A percentile compares a stretch with the other conserved stretches of the same genome.
Evolutionary conservation across 2,113 vertebrate genomes (phyloP).

Genomic region (Hippocampus comes): DNA sequence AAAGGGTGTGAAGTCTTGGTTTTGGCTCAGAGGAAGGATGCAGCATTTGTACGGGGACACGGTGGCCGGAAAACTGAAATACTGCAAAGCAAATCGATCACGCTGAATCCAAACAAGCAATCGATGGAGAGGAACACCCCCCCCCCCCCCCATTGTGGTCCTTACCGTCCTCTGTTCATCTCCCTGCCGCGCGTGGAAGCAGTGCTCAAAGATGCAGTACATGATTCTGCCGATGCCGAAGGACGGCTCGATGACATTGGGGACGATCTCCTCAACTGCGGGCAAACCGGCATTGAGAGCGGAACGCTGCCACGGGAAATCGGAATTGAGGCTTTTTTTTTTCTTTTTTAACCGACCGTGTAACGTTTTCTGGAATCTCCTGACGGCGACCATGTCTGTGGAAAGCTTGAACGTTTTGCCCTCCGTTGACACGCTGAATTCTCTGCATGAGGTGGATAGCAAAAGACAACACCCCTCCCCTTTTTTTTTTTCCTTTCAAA

Average conservation of each 20-base stretch:
- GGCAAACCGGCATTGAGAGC: background rate
- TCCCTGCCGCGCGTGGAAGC: constrained; percentile 82
- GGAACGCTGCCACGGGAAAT: background rate
- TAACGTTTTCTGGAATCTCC: constrained; percentile 89
- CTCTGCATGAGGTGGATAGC: constrained; percentile 58
- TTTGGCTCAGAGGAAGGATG: constrained; percentile 89
- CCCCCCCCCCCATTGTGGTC: background rate
- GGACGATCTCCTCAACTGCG: constrained; percentile 89
- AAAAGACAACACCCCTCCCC: background rate
- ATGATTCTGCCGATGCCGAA: constrained; percentile 93
- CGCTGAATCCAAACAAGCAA: background rate
- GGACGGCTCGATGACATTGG: constrained; percentile 91
- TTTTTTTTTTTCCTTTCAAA: too few relatives aligned
- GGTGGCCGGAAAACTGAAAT: constrained; percentile 88
- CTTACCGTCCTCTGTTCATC: constrained; percentile 90
- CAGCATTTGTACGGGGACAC: constrained; percentile 91
- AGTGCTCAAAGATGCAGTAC: constrained; percentile 93
- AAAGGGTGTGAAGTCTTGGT: constrained; percentile 89
- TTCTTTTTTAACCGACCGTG: constrained; percentile 71
- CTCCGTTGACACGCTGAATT: constrained; percentile 85
- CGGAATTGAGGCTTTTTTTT: background rate
- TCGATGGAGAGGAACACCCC: too few relatives aligned
- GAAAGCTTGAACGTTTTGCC: constrained; percentile 85
- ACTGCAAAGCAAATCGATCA: constrained; percentile 63
- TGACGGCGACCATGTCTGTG: constrained; percentile 88